Evolutionary conservation across 2,888 invertebrate genomes (phyloP), one percentile per base, ranked within the genome.

Genomic region (Holacanthella duospinosa): DNA sequence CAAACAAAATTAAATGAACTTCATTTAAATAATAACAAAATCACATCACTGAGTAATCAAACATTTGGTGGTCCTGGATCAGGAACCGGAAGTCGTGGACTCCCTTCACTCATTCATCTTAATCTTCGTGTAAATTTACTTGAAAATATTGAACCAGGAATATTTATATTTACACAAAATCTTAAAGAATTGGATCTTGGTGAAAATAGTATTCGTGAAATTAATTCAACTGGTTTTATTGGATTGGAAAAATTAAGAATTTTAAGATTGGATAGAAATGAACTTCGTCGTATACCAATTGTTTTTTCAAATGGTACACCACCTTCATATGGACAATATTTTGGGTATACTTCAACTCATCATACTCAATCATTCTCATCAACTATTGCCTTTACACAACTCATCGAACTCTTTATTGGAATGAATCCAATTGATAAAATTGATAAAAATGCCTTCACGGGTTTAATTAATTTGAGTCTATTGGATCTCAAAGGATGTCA

Each of bases 131-230:
- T 87, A 71, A 92, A 92, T 78, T 87, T 88, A 73, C 78, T 92
- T 60, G 89, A 89, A 75, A 87, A 87, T 74, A 79, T 92, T 43
- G 85, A 85, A 16, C 84, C 83, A 70, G 85, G 86, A 43, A 81
- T 88, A 19, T 92, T 92, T 76, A 80, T 85, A 0, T 84, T 86
- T 44, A 79, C 91, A 71, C 82, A 84, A 1, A 86, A 86, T 76
- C 80, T 92, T 71, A 89, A 89, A 75, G 91, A 92, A 77, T 80
- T 92, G 59, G 90, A 92, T 79, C 80, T 92, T 66, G 90, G 90
- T 21, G 86, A 63, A 56, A 91, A 92, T 77, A 83, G 89, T 73
- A 89, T 92, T 75, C 85, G 86, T 24, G 83, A 84, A 74, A 86
- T 92, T 55, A 89, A 90, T 74, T 82, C 85, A 0, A 82, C 82